These are phyloP conservation scores for Cepaea hortensis DNA, from an alignment of 2,888 invertebrate species.

Conservation along the genomic window DNA sequence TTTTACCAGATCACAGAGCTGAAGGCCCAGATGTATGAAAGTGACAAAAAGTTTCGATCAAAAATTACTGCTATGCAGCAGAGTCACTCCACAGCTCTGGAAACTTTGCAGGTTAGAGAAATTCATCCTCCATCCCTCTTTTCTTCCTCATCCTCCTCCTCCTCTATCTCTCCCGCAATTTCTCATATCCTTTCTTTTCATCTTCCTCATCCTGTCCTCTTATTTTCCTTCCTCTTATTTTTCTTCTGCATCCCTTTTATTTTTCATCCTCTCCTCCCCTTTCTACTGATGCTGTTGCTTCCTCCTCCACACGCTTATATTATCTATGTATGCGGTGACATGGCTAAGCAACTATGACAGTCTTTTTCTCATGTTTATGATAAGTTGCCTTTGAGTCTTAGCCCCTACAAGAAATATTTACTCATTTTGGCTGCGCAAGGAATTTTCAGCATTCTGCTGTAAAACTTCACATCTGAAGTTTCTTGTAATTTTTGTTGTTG, in stretches of 20 bases:
- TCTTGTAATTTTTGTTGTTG: too few relatives aligned
- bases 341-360: too few relatives aligned
- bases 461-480: too few relatives aligned
- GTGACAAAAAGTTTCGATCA: constrained; percentile 88
- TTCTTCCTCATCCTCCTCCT: neutral
- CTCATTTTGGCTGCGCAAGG: too few relatives aligned
- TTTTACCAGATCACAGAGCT: constrained; percentile 89
- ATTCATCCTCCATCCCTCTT: neutral
- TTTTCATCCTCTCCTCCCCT: neutral
- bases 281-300: neutral
- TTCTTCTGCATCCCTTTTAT: neutral
- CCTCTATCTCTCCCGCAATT: neutral
- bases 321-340: too few relatives aligned
- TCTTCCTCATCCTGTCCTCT: too few relatives aligned
- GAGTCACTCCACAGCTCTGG: constrained; percentile 85
- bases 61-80: constrained; percentile 90
- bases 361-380: too few relatives aligned
- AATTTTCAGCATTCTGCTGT: too few relatives aligned
- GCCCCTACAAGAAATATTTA: too few relatives aligned
- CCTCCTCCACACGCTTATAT: too few relatives aligned
- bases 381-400: too few relatives aligned
- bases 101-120: constrained; percentile 79
- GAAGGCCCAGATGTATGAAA: constrained; percentile 92
- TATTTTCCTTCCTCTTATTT: neutral
- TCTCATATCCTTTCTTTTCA: too few relatives aligned